A percentile compares a stretch with the other conserved stretches of the same genome.
Evolutionary conservation across 1,140 invertebrate genomes (phyloP).

Genomic region (Drosophila mojavensis): DNA sequence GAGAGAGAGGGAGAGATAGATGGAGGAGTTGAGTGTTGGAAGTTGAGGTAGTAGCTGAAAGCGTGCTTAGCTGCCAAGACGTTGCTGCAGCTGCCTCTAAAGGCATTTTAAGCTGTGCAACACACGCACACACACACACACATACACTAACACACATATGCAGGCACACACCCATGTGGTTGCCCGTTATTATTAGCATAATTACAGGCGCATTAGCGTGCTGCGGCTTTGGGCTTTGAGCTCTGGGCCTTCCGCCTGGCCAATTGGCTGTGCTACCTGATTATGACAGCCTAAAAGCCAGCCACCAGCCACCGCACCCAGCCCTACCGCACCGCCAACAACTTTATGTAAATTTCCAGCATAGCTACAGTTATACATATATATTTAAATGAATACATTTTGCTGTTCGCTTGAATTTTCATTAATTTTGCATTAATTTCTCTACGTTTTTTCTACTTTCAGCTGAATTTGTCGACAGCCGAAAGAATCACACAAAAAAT

Average conservation of each 20-base stretch:
- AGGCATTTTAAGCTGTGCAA: constrained; percentile 31
- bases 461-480: constrained; percentile 22
- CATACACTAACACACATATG: neutral
- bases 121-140: constrained; percentile 18
- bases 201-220: constrained; percentile 79
- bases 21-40: neutral
- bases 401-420: constrained; percentile 32
- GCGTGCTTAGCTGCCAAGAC: constrained; percentile 57
- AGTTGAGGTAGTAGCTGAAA: constrained; percentile 30
- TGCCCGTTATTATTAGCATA: constrained; percentile 80
- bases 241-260: constrained; percentile 29
- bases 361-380: constrained; percentile 1
- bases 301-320: constrained; percentile 15
- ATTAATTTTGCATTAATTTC: constrained; percentile 74
- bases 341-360: constrained; percentile 40
- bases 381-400: neutral
- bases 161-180: constrained; percentile 40
- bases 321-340: neutral
- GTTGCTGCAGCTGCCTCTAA: constrained; percentile 38
- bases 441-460: constrained; percentile 54
- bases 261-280: constrained; percentile 59
- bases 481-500: neutral
- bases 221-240: constrained; percentile 54
- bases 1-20: neutral
- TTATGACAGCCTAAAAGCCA: constrained; percentile 60